Evolutionary conservation across 37 sponge, comb jelly and placozoan species (phyloP).

Genomic region (Crambe crambe): DNA sequence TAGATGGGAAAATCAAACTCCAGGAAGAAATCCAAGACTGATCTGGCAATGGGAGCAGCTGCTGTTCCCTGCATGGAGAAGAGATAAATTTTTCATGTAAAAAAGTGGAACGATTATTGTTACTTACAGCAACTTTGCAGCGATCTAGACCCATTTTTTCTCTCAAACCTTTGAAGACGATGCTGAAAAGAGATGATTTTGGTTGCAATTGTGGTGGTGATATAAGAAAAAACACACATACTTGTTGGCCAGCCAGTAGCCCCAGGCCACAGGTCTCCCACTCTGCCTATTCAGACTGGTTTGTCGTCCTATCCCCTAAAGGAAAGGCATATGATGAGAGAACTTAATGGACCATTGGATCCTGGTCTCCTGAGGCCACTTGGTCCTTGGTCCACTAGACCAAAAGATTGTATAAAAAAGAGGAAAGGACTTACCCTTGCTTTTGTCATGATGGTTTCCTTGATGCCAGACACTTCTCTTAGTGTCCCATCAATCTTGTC

Average conservation of each 20-base stretch:
- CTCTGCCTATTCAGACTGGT: slow-evolving; percentile 55
- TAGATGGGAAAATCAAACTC: slow-evolving; percentile 84
- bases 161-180: slow-evolving; percentile 71
- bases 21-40: slow-evolving; percentile 81
- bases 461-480: slow-evolving; percentile 44
- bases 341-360: too few species aligned
- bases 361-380: too few species aligned
- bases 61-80: not conserved
- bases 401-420: not conserved
- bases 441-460: slow-evolving; percentile 39
- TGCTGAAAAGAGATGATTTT: too few species aligned
- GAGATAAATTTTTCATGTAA: slow-evolving; percentile 5
- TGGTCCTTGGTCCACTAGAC: too few species aligned
- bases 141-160: slow-evolving; percentile 80
- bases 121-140: slow-evolving; percentile 58
- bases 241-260: slow-evolving; percentile 88
- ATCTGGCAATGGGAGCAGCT: not conserved
- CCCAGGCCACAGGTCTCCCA: slow-evolving; percentile 68
- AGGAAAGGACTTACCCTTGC: slow-evolving; percentile 36
- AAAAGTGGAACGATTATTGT: not conserved
- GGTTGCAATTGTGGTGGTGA: too few species aligned
- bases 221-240: too few species aligned
- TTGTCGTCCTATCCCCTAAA: slow-evolving; percentile 48
- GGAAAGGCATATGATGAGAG: not conserved
- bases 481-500: slow-evolving; percentile 67